These are phyloP conservation scores for Synaphobranchus kaupii DNA, from an alignment of 2,797 vertebrate genomes.

Conservation along the genomic window DNA sequence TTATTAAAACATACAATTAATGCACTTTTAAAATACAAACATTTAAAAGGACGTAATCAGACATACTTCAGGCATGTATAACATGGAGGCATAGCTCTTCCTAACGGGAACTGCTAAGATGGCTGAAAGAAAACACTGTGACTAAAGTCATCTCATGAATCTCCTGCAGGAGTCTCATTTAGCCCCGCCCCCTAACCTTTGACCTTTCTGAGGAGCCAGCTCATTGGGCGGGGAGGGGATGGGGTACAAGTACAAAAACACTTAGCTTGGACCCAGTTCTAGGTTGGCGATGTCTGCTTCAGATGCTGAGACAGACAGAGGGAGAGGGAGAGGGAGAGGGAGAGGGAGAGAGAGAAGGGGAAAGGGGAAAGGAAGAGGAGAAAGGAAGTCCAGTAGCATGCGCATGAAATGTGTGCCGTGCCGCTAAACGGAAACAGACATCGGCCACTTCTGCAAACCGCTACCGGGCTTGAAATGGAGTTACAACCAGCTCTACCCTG, in stretches of 20 bases:
- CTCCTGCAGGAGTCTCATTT: background rate
- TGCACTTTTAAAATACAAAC: conserved; percentile 15
- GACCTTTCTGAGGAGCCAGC: background rate
- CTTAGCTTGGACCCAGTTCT: background rate
- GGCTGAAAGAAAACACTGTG: background rate
- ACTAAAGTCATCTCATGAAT: background rate
- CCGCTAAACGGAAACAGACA: background rate
- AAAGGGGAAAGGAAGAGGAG: background rate
- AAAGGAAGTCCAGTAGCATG: background rate
- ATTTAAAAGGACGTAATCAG: background rate
- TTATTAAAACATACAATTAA: conserved; percentile 1
- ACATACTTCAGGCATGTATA: conserved; percentile 13
- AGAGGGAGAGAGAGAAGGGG: no score
- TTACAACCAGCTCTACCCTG: background rate
- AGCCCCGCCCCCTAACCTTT: background rate
- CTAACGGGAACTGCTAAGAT: background rate
- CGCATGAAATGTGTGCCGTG: background rate
- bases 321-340: background rate
- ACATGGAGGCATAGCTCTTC: conserved; percentile 7
- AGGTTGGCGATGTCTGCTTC: background rate
- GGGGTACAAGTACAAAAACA: background rate
- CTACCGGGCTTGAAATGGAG: background rate
- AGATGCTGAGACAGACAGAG: background rate
- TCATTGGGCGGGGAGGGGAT: background rate
- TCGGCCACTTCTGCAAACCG: background rate